Percentiles rank a stretch among this genome's conserved stretches.
phyloP scores from a whole-genome alignment of 1,140 invertebrate genomes.

The Platorchestia sp. region DNA sequence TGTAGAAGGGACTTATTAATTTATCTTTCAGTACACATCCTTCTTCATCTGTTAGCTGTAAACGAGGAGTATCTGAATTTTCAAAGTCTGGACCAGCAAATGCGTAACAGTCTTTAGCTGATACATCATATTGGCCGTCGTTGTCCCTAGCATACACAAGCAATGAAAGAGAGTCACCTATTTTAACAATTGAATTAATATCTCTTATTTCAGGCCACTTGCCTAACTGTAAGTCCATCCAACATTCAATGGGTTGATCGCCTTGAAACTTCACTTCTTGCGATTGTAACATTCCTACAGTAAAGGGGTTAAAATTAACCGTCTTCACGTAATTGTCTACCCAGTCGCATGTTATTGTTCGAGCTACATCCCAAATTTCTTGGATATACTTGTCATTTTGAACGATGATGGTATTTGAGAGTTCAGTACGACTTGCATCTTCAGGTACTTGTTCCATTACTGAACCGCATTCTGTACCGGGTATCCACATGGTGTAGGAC shows the following conservation, averaged over 20 bases:
- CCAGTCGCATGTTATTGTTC: slow-evolving; percentile 76
- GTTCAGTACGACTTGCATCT: slow-evolving; percentile 58
- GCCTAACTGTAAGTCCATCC: slow-evolving; percentile 83
- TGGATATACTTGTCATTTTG: slow-evolving; percentile 67
- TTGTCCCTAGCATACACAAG: slow-evolving; percentile 80
- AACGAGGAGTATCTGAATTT: slow-evolving; percentile 56
- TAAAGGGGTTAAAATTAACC: slow-evolving; percentile 79
- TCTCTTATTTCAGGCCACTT: slow-evolving; percentile 82
- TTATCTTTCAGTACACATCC: slow-evolving; percentile 71
- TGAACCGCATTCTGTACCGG: slow-evolving; percentile 35
- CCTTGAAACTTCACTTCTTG: slow-evolving; percentile 77
- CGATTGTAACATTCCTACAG: slow-evolving; percentile 81
- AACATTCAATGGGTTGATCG: slow-evolving; percentile 79
- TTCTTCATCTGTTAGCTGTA: slow-evolving; percentile 70
- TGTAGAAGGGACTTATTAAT: slow-evolving; percentile 68
- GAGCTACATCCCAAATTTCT: slow-evolving; percentile 76
- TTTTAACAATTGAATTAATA: slow-evolving; percentile 78
- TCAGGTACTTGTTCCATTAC: slow-evolving; percentile 46
- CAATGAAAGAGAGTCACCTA: slow-evolving; percentile 80
- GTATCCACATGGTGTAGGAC: slow-evolving; percentile 35
- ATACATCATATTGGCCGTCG: slow-evolving; percentile 77
- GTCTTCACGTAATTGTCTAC: slow-evolving; percentile 72
- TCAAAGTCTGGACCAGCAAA: slow-evolving; percentile 64
- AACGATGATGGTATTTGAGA: slow-evolving; percentile 67
- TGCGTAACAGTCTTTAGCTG: slow-evolving; percentile 72